Base-by-base conservation (phyloP, 2,113 vertebrate species). In the Tricholaema leucomelas region DNA sequence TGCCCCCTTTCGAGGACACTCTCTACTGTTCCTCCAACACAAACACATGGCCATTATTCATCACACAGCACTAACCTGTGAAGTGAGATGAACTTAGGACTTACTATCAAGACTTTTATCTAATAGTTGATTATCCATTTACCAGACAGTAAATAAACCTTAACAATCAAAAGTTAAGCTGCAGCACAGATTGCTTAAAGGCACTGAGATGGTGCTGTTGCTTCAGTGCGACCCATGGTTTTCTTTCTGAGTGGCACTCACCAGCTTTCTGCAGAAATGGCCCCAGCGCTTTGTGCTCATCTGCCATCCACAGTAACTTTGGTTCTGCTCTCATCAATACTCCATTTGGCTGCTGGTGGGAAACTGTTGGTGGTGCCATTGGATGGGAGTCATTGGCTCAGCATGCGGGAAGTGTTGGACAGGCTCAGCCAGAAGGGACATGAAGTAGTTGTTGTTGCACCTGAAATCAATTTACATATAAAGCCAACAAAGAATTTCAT, bases 311-410 rank as follows among this genome's bases (percentile, higher is more conserved):
- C 19, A 48, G 46, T 48, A 4, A 33, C 19, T 8, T 50, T 97
- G 48, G 24, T 95, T 15, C 50, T 92, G 46, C 46, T 48, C 30
- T 73, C 60, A 27, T 16, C 5, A 5, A 7, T 4, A 24, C 38
- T 90, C 33, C 8, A 28, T 11, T 21, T 72, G 73, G 85, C 88
- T 30, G 78, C 70, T 24, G 95, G 91, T 4, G 98, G 98, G 18
- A 98, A 97, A 48, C 64, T 99, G 59, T 87, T 99, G 78, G 97
- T 98, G 91, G 42, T 99, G 12, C 98, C 99, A 0, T 21, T 98
- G 65, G 99, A 99, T 0, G 98, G 98, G 35, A 99, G 99, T 63
- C 99, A 98, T 21, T 99, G 99, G 99, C 95, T 98, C 48, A 98
- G 97, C 25, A 73, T 98, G 21, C 83, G 86, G 4, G 92, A 97